Conservation (phyloP, 1,140 invertebrate species). For the Drosophila novamexicana region DNA sequence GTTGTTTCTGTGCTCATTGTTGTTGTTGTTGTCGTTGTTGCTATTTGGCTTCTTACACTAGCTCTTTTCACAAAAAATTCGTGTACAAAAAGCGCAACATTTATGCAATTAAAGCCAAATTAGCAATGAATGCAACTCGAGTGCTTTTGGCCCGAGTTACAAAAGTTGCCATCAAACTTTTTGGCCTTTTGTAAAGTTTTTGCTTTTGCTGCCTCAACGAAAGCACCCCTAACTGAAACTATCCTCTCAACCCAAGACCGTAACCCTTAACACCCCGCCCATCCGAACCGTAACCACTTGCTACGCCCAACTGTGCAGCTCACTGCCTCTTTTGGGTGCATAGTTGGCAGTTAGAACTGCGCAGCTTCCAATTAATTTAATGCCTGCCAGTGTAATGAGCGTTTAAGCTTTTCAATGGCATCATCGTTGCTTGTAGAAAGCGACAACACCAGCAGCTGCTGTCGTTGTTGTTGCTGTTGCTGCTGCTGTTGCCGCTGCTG, state of each 20-base stretch:
- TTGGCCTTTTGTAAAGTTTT: slow-evolving; percentile 83
- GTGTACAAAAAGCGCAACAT: slow-evolving; percentile 79
- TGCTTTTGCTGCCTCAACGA: slow-evolving; percentile 37
- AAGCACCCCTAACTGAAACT: slow-evolving; percentile 14
- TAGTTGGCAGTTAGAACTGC: slow-evolving; percentile 50
- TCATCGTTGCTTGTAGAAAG: slow-evolving; percentile 40
- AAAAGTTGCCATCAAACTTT: slow-evolving; percentile 81
- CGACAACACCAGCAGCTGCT: slow-evolving; percentile 28
- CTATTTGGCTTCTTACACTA: slow-evolving; percentile 11
- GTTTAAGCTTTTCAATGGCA: slow-evolving; percentile 70
- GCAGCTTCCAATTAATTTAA: slow-evolving; percentile 81
- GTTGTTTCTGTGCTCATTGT: slow-evolving; percentile 23
- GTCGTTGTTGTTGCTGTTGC: slow-evolving; percentile 1
- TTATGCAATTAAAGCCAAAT: slow-evolving; percentile 83
- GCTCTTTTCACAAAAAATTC: slow-evolving; percentile 48
- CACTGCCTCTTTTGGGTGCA: slow-evolving; percentile 29
- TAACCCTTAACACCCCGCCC: background rate
- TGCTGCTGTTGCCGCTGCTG: slow-evolving; percentile 2
- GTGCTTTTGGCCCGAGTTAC: slow-evolving; percentile 66
- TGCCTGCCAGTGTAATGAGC: slow-evolving; percentile 77
- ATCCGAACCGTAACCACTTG: slow-evolving; percentile 13
- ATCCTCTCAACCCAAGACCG: background rate
- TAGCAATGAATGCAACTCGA: slow-evolving; percentile 81
- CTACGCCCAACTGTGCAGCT: slow-evolving; percentile 34
- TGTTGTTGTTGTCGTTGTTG: slow-evolving; percentile 16